phyloP scores from a whole-genome alignment of 2,797 vertebrate species.

The Helicolenus hilgendorfi region DNA sequence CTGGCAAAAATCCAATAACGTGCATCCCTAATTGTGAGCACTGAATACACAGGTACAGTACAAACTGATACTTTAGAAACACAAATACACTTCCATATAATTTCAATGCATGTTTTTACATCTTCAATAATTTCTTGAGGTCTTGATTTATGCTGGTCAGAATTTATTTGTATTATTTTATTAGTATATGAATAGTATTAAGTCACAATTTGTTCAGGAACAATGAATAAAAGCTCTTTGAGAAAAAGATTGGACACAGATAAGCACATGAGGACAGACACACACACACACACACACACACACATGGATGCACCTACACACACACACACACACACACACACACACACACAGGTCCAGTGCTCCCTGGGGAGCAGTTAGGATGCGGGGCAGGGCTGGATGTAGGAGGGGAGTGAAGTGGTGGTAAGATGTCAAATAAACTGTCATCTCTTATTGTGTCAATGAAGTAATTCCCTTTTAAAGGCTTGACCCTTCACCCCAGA shows the following conservation, averaged over 20 bases:
- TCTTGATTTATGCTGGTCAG: neutral
- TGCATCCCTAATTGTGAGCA: neutral
- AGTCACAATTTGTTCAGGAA: neutral
- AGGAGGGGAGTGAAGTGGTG: slow-evolving; percentile 77
- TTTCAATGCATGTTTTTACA: neutral
- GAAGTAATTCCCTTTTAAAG: slow-evolving; percentile 92
- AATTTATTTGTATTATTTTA: neutral
- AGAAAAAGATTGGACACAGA: neutral
- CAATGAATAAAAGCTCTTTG: neutral
- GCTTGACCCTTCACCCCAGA: slow-evolving; percentile 81
- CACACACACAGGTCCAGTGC: slow-evolving; percentile 23
- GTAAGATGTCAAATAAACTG: slow-evolving; percentile 91
- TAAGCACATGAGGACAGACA: neutral
- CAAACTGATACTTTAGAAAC: neutral
- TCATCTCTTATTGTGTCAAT: slow-evolving; percentile 91
- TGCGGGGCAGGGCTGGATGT: slow-evolving; percentile 80
- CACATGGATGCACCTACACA: neutral
- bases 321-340: slow-evolving; percentile 19
- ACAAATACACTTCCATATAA: neutral
- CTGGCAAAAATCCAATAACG: too few relatives aligned
- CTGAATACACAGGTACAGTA: slow-evolving; percentile 8
- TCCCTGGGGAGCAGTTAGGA: slow-evolving; percentile 85
- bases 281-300: neutral
- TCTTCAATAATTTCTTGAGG: neutral
- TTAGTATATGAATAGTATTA: neutral